Percentiles rank a stretch among this genome's conserved stretches.
These are phyloP conservation scores for Podargus strigoides DNA, from an alignment of 2,797 vertebrate genomes.

Conservation along the genomic window DNA sequence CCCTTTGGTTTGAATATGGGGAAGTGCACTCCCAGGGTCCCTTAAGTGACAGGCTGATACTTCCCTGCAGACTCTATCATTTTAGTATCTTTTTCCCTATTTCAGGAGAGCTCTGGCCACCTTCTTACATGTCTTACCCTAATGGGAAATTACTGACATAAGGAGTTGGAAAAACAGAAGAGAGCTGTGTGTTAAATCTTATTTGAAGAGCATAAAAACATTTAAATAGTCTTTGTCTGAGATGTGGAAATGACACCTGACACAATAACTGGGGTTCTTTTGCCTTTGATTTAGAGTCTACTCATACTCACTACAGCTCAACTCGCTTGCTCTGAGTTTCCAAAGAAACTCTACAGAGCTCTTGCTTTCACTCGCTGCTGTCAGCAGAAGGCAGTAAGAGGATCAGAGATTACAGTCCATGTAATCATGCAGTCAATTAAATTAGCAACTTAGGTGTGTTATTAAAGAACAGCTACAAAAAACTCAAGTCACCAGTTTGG, in stretches of 20 bases:
- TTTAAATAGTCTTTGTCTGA: neutral
- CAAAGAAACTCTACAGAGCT: neutral
- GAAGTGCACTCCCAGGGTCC: neutral
- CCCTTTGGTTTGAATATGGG: neutral
- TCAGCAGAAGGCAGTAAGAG: neutral
- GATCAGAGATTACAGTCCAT: neutral
- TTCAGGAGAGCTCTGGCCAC: neutral
- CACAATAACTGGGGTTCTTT: neutral
- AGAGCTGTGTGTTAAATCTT: neutral
- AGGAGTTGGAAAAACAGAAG: neutral
- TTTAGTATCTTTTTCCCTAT: neutral
- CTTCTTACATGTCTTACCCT: neutral
- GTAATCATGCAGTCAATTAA: neutral
- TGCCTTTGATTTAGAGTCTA: neutral
- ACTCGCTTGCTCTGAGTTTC: neutral
- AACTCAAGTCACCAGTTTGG: neutral
- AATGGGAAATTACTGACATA: neutral
- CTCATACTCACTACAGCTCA: neutral
- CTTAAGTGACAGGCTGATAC: neutral
- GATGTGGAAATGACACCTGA: neutral
- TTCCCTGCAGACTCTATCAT: rapidly evolving
- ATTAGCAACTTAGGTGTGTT: neutral
- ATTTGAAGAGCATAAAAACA: neutral
- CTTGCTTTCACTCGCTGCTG: neutral
- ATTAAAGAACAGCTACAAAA: neutral